Evolutionary conservation across 2,113 vertebrate species (phyloP).

Genomic region (Diphyllodes magnificus): DNA sequence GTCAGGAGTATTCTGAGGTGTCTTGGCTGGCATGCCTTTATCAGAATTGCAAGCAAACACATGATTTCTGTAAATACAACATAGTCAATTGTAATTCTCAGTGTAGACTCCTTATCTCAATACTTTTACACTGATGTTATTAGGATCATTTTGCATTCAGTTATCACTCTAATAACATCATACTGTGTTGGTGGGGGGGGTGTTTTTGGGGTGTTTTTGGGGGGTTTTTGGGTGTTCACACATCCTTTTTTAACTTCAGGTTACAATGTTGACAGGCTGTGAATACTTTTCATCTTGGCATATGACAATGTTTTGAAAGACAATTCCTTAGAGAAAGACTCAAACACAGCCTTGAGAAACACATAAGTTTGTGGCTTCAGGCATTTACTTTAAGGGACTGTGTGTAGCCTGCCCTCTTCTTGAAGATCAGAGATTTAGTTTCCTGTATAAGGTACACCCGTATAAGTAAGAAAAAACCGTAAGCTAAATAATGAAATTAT

Average conservation of each 20-base stretch:
- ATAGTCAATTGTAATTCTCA: neutral
- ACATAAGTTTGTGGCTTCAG: neutral
- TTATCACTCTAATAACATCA: neutral
- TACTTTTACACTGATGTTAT: neutral
- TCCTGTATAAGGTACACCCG: neutral
- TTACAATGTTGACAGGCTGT: neutral
- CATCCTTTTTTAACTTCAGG: neutral
- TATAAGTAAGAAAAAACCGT: neutral
- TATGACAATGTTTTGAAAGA: neutral
- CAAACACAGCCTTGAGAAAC: neutral
- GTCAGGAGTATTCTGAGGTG: neutral
- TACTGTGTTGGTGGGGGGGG: neutral
- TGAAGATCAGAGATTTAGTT: neutral
- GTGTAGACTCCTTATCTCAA: neutral
- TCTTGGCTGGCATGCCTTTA: neutral
- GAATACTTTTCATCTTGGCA: neutral
- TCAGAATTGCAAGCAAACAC: neutral
- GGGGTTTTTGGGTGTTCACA: neutral
- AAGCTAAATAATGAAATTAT: neutral
- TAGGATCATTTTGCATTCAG: neutral
- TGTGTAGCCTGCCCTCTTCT: neutral
- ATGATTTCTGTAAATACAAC: neutral
- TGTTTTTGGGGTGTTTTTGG: rapidly evolving
- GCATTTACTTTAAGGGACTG: neutral
- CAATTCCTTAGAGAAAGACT: neutral